Evolutionary conservation across 2,113 vertebrate species (phyloP).

Genomic region (Xenopus tropicalis): DNA sequence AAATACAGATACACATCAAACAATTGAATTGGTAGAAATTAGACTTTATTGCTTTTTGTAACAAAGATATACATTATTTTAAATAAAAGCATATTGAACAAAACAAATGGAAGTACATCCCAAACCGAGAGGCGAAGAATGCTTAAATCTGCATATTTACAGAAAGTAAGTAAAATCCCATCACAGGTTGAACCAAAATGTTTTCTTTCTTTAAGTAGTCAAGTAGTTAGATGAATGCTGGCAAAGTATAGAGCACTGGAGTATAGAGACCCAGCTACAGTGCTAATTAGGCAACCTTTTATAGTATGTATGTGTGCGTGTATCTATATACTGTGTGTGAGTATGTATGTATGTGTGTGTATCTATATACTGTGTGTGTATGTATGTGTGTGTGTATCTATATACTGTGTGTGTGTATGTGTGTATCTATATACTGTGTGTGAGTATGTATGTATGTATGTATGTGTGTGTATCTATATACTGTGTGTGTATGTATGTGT

Average conservation of each 20-base stretch:
- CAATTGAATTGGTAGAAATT: slow-evolving; percentile 56
- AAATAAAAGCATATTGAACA: slow-evolving; percentile 45
- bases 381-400: too few relatives aligned
- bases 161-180: slow-evolving; percentile 13
- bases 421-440: too few relatives aligned
- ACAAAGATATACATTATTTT: slow-evolving; percentile 49
- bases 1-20: too few relatives aligned
- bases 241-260: background rate
- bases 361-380: too few relatives aligned
- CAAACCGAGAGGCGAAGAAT: slow-evolving; percentile 36
- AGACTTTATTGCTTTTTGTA: slow-evolving; percentile 66
- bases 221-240: slow-evolving; percentile 10
- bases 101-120: slow-evolving; percentile 38
- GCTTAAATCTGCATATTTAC: slow-evolving; percentile 27
- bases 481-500: too few relatives aligned
- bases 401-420: too few relatives aligned
- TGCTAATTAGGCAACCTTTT: background rate
- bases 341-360: too few relatives aligned
- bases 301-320: too few relatives aligned
- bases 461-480: too few relatives aligned
- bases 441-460: too few relatives aligned
- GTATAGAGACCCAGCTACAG: background rate
- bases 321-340: too few relatives aligned
- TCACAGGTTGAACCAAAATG: slow-evolving; percentile 1
- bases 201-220: slow-evolving; percentile 7